phyloP scores from a whole-genome alignment of 1,140 invertebrate genomes.

The Phortica variegata region DNA sequence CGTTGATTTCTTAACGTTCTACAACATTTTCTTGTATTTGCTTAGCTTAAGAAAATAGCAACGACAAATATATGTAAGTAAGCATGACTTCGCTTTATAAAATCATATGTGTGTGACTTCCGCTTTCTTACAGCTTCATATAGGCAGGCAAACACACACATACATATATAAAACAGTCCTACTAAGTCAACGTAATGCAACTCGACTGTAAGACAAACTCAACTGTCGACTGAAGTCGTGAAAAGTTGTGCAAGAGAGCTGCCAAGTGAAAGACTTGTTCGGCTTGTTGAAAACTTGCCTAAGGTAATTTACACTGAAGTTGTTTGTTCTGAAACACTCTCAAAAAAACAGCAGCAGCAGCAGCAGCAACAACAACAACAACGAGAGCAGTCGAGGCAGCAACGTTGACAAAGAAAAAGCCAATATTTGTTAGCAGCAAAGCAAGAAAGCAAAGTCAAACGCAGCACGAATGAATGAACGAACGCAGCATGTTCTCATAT shows the following conservation, averaged over 20 bases:
- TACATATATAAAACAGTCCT: constrained; percentile 1
- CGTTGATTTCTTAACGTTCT: constrained; percentile 50
- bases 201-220: too few relatives aligned
- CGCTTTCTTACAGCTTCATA: not conserved
- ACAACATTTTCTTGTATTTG: constrained; percentile 38
- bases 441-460: constrained; percentile 6
- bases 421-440: constrained; percentile 9
- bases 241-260: too few relatives aligned
- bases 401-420: constrained; percentile 11
- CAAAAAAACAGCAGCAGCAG: constrained; percentile 16
- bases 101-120: too few relatives aligned
- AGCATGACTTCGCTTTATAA: too few relatives aligned
- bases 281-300: constrained; percentile 24
- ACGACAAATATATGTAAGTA: constrained; percentile 17
- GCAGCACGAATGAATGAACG: too few relatives aligned
- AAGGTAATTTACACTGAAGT: constrained; percentile 48
- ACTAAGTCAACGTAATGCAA: too few relatives aligned
- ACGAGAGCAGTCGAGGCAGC: constrained; percentile 7
- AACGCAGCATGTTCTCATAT: too few relatives aligned
- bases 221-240: too few relatives aligned
- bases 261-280: too few relatives aligned
- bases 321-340: constrained; percentile 51
- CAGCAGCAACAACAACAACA: too few relatives aligned
- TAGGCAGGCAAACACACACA: not conserved
- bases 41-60: constrained; percentile 42